Evolutionary conservation across 1,140 invertebrate species (phyloP).

Genomic region (Pomacea maculata): DNA sequence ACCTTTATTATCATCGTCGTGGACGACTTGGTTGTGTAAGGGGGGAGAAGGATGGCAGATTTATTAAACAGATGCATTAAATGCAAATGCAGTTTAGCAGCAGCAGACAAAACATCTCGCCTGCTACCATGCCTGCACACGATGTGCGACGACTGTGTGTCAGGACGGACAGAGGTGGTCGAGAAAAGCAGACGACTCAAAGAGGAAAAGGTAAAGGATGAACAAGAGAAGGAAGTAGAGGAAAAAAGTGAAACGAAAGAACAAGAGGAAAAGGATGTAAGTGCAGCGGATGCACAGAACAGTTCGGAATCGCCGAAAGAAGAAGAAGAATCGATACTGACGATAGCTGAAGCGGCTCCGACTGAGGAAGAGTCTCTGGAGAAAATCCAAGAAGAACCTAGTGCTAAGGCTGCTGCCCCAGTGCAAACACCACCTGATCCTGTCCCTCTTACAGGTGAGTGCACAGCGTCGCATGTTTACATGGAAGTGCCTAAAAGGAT

Average conservation of each 20-base stretch:
- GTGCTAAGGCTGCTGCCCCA: background rate
- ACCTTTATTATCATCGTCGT: slow-evolving; percentile 18
- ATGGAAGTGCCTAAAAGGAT: too few relatives aligned
- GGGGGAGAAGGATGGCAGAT: slow-evolving; percentile 18
- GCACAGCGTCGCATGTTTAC: background rate
- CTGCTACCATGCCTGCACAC: slow-evolving; percentile 87
- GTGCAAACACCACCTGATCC: slow-evolving; percentile 13
- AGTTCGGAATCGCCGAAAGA: background rate
- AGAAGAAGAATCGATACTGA: background rate
- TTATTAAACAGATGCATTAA: slow-evolving; percentile 57
- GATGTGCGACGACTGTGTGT: slow-evolving; percentile 80
- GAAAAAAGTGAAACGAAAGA: background rate
- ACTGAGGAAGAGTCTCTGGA: background rate
- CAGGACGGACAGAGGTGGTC: slow-evolving; percentile 59
- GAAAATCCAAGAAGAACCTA: background rate
- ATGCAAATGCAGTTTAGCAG: slow-evolving; percentile 73
- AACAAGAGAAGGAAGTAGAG: slow-evolving; percentile 4
- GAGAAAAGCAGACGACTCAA: slow-evolving; percentile 20
- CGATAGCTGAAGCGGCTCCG: background rate
- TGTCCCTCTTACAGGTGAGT: slow-evolving; percentile 27
- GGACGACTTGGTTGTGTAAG: background rate
- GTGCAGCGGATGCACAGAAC: background rate
- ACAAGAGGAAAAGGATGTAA: background rate
- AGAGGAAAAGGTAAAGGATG: slow-evolving; percentile 14
- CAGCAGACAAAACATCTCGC: slow-evolving; percentile 74